Evolutionary conservation across 2,797 vertebrate species (phyloP), one percentile per base, ranked within the genome.

Genomic region (Aeoliscus strigatus): DNA sequence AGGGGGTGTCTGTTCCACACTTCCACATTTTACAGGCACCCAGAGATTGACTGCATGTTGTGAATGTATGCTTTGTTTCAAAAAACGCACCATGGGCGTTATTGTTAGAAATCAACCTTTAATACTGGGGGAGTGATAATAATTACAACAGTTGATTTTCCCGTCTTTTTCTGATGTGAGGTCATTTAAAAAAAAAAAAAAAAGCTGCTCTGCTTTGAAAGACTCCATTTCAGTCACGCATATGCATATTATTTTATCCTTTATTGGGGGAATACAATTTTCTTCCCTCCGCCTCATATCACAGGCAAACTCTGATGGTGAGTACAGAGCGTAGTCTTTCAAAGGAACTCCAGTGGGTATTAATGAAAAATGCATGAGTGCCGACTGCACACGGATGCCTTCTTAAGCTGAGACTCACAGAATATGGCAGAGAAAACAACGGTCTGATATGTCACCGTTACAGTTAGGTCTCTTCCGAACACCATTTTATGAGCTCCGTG

Each of bases 321-420:
- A 59, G 59, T 70, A 66, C 50, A 66, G 60, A 78, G 60, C 10
- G 5, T 10, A 27, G 67, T 63, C 51, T 66, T 72, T 76, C 72
- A 73, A 77, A 77, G 70, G 48, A 71, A 65, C 70, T 77, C 69
- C 64, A 65, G 40, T 73, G 74, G 53, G 54, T 73, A 68, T 77
- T 73, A 75, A 87, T 87, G 78, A 86, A 89, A 88, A 83, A 87
- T 88, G 77, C 79, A 87, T 82, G 80, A 87, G 70, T 18, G 41
- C 58, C 49, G 47, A 75, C 75, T 77, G 61, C 77, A 81, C 76
- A 74, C 59, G 70, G 67, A 75, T 60, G 70, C 76, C 75, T 63
- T 51, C 69, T 63, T 60, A 79, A 74, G 73, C 77, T 67, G 56
- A 67, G 56, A 45, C 70, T 75, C 14, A 38, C 62, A 61, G 75